Percentiles rank a stretch among this genome's conserved stretches.
phyloP scores from a whole-genome alignment of 2,888 invertebrate genomes.

The Nematopogon swammerdamellus region DNA sequence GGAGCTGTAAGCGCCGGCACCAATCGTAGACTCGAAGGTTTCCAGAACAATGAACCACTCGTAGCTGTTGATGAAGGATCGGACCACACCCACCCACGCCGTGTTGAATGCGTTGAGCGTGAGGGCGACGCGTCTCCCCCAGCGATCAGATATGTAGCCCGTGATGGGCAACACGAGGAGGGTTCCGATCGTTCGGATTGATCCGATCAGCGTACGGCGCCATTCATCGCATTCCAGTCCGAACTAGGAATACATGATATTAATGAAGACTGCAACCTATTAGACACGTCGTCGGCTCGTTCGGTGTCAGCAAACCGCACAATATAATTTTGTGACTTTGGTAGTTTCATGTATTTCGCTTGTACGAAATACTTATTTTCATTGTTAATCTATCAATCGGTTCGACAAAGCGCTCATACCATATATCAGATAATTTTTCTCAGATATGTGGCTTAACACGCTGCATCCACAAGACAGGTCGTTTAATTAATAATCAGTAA shows the following conservation, averaged over 20 bases:
- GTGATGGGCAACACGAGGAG: constrained; percentile 68
- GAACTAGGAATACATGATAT: constrained; percentile 41
- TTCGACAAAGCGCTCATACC: too few species aligned
- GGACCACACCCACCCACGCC: constrained; percentile 62
- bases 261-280: not conserved
- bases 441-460: too few species aligned
- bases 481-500: too few species aligned
- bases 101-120: constrained; percentile 60
- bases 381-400: too few species aligned
- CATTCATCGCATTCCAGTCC: constrained; percentile 64
- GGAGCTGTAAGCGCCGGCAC: constrained; percentile 68
- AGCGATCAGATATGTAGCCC: constrained; percentile 72
- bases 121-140: constrained; percentile 62
- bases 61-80: constrained; percentile 68
- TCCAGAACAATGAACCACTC: constrained; percentile 67
- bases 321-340: too few species aligned
- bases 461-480: too few species aligned
- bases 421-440: too few species aligned
- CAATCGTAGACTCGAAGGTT: constrained; percentile 66
- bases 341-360: too few species aligned
- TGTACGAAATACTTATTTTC: too few species aligned
- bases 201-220: constrained; percentile 71
- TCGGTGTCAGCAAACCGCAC: too few species aligned
- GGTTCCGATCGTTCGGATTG: constrained; percentile 69
- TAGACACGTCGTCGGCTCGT: not conserved